Evolutionary conservation across 2,113 vertebrate genomes (phyloP), one percentile per base, ranked within the genome.

Genomic region (Callospermophilus lateralis): DNA sequence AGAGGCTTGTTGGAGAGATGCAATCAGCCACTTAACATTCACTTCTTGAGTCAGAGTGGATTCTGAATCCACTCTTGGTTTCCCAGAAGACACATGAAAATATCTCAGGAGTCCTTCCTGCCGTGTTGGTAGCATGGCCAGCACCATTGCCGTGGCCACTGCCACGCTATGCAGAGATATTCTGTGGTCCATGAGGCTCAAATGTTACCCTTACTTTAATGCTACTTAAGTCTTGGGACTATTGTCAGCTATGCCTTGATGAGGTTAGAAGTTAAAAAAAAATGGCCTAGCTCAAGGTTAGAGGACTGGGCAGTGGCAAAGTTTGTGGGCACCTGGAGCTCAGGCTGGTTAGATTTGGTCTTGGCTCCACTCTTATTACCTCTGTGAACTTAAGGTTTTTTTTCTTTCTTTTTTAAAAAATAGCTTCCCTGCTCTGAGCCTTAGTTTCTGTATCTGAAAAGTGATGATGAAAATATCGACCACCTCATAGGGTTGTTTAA

Each of bases 371-470:
- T 16, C 24, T 80, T 34, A 22, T 3, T 8, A 74, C 39, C 45
- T 63, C 73, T 42, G 65, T 90, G 85, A 84, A 72, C 7, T 16
- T 26, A 4, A 0, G 10, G 5, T 7, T 15, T 73, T 92, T 90
- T 55, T n/a, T n/a, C 73, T 77, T 37, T 45, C 7, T 8, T 8
- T 45, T 45, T 42, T 42, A 4, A 42, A 42, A 42, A 45, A 24
- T 51, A 88, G 61, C 73, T 80, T 81, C 48, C 42, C 3, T 1
- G 24, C 42, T 63, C 61, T 42, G 26, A 68, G 55, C 32, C 77
- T 94, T 51, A 63, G 39, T 85, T 88, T 93, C 73, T 86, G 1
- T 78, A 63, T 73, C 81, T 89, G 77, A 16, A 90, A 88, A 93
- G 10, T 85, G 26, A 5, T 15, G 8, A 61, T 48, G 77, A 20